Base-by-base conservation (phyloP, 2,888 invertebrate genomes). In the Tuberolachnus salignus region DNA sequence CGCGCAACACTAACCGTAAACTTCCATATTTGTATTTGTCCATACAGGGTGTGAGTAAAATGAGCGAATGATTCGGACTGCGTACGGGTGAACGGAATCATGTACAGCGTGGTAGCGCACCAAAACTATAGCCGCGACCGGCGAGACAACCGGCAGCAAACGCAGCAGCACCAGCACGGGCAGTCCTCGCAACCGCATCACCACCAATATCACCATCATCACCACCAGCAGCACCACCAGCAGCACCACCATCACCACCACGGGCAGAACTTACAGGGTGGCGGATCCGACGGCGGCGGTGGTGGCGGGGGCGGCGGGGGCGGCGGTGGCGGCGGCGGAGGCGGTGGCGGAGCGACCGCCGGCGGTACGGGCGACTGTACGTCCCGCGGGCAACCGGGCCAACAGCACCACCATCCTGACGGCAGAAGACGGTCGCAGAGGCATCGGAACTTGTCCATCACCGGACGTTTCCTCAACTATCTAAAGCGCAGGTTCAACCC, bases 21-120 rank as follows among this genome's bases (percentile, higher is more conserved):
- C n/a, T n/a, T n/a, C n/a, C n/a, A n/a, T n/a, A 34, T 34, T 34
- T 4, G 3, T 34, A 34, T 34, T 34, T 4, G 3, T 34, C 4
- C 23, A n/a, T 10, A n/a, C 26, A 59, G 64, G 13, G 3, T 10
- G 8, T 19, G 14, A 10, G 26, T 55, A 4, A 23, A 1, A 21
- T 13, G 13, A 19, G 10, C 19, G 73, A 53, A 64, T 64, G 49
- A 72, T 61, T 34, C 44, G 23, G 44, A 34, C 11, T 14, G 14
- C 72, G 13, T 42, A 21, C 53, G 55, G n/a, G 11, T 19, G n/a
- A 10, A 26, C n/a, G 34, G 49, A 51, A 42, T 34, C 70, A 84
- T 83, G 83, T 83, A 83, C 83, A 83, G 83, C 80, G 83, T 83
- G 80, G 84, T 83, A 70, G 83, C 83, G 72, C 83, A 83, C 81